Conservation (phyloP, 2,797 vertebrate species). For the Gymnodraco acuticeps region DNA sequence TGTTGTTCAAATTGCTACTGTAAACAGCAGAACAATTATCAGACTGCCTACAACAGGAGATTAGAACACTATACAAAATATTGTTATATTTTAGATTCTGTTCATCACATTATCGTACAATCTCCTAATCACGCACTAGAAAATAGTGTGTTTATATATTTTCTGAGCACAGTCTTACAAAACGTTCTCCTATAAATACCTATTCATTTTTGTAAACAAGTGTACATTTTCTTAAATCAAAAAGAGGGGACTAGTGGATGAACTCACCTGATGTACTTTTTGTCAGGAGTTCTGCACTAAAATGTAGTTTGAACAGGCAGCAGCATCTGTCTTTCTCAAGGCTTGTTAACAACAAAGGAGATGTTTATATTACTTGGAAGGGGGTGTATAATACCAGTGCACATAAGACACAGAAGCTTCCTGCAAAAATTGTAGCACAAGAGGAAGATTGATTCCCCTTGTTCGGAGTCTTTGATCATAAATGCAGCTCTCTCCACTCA, state of each 20-base stretch:
- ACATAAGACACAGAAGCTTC: conserved; percentile 61
- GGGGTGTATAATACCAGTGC: conserved; percentile 55
- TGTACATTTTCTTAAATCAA: conserved; percentile 21
- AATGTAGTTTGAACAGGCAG: neutral
- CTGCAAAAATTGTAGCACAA: conserved; percentile 33
- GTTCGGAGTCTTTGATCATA: conserved; percentile 69
- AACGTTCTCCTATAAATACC: neutral
- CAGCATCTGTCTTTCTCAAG: conserved; percentile 44
- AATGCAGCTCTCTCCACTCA: conserved; percentile 50
- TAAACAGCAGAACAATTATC: neutral
- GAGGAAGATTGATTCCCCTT: conserved; percentile 62
- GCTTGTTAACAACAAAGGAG: conserved; percentile 69
- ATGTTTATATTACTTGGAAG: conserved; percentile 49
- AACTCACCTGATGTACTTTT: conserved; percentile 14
- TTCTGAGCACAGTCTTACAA: neutral
- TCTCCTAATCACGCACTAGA: neutral
- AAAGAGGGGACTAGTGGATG: conserved; percentile 23
- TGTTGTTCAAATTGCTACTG: neutral
- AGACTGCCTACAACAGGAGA: neutral
- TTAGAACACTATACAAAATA: neutral
- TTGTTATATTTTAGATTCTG: neutral
- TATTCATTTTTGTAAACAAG: conserved; percentile 1
- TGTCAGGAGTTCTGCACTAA: conserved; percentile 11
- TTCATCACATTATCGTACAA: neutral
- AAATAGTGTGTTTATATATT: neutral